These are phyloP conservation scores for Tringa solitaria DNA, from an alignment of 2,113 vertebrate genomes.

Conservation along the genomic window DNA sequence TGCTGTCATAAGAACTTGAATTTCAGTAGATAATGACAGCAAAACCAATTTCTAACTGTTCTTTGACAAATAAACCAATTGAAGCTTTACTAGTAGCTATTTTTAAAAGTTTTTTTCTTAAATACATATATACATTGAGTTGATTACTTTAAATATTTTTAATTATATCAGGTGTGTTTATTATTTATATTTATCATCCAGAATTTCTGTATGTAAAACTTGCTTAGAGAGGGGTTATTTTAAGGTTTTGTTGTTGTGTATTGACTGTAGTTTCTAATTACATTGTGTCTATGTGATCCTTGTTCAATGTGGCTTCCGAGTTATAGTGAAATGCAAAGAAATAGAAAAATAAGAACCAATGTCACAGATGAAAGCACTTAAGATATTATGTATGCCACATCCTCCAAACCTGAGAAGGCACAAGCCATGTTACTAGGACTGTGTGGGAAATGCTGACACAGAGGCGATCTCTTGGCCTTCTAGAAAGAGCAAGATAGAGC, in stretches of 20 bases:
- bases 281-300: neutral
- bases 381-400: fast-evolving
- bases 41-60: neutral
- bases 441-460: neutral
- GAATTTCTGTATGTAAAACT: neutral
- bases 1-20: neutral
- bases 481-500: neutral
- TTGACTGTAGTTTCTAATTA: neutral
- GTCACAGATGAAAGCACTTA: neutral
- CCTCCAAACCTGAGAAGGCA: neutral
- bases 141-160: neutral
- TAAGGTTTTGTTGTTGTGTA: neutral
- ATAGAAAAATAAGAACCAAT: neutral
- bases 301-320: neutral
- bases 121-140: neutral
- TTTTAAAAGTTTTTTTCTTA: neutral
- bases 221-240: neutral
- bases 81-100: neutral
- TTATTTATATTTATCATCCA: neutral
- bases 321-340: neutral
- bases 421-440: fast-evolving
- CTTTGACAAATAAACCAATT: neutral
- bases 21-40: neutral
- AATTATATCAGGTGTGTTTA: neutral
- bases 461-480: neutral